These are phyloP conservation scores for Macrosteles quadrilineatus DNA, from an alignment of 1,140 invertebrate genomes.

Conservation along the genomic window DNA sequence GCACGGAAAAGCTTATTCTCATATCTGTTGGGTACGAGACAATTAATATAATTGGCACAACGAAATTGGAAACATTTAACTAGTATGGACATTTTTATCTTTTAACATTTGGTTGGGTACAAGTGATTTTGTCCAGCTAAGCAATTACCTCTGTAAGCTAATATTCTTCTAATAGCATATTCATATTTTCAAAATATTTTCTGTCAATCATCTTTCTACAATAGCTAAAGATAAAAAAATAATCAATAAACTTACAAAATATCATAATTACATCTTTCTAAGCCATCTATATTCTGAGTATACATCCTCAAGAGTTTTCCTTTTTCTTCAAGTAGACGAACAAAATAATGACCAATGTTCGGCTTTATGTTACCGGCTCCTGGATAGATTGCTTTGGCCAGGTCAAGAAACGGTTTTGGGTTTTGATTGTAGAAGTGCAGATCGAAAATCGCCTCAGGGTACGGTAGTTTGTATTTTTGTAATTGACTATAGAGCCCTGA, in stretches of 20 bases:
- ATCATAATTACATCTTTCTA: constrained; percentile 63
- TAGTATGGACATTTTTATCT: no score
- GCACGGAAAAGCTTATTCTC: no score
- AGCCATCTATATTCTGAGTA: constrained; percentile 90
- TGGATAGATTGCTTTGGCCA: constrained; percentile 83
- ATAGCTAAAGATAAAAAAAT: no score
- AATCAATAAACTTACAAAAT: neutral
- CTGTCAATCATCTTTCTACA: no score
- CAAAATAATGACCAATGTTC: constrained; percentile 80
- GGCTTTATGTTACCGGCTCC: constrained; percentile 69
- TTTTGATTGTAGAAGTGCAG: constrained; percentile 78
- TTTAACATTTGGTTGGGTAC: no score
- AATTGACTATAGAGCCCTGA: constrained; percentile 91
- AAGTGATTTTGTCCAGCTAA: no score
- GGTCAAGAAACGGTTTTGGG: constrained; percentile 80
- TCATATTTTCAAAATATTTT: no score
- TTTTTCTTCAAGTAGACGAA: constrained; percentile 76
- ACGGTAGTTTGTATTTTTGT: constrained; percentile 85
- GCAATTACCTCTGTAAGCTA: no score
- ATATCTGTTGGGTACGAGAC: no score
- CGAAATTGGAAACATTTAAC: no score
- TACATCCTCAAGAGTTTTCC: constrained; percentile 77
- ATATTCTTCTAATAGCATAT: no score
- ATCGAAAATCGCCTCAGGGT: constrained; percentile 92
- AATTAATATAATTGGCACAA: no score